These are phyloP conservation scores for Isurus oxyrinchus DNA, from an alignment of 2,113 vertebrate genomes.

Conservation along the genomic window DNA sequence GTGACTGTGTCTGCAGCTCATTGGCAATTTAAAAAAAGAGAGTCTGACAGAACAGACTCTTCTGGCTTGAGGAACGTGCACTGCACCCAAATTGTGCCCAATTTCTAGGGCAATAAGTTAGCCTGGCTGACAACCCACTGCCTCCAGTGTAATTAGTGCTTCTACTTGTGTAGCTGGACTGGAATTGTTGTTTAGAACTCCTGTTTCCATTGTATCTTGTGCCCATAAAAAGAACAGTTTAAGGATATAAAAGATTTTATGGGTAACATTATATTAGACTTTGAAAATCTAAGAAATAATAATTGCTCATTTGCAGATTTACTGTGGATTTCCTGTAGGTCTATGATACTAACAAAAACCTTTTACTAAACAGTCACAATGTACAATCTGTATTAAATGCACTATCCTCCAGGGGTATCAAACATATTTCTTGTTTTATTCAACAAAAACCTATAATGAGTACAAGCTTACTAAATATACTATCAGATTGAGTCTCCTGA, in stretches of 20 bases:
- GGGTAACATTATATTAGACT: neutral
- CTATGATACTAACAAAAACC: neutral
- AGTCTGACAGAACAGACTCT: neutral
- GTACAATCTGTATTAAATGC: neutral
- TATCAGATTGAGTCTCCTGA: neutral
- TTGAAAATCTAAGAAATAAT: neutral
- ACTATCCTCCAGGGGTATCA: neutral
- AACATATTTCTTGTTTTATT: neutral
- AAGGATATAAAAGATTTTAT: neutral
- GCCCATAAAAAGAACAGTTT: neutral
- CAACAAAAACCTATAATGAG: neutral
- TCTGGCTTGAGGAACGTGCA: neutral
- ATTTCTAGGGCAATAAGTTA: neutral
- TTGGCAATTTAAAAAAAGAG: neutral
- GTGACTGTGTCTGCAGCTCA: neutral
- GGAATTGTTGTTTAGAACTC: neutral
- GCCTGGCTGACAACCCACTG: neutral
- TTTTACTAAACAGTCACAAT: neutral
- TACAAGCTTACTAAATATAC: neutral
- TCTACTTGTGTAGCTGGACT: neutral
- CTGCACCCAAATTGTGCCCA: neutral
- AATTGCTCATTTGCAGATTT: slow-evolving; percentile 9
- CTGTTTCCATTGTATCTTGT: neutral
- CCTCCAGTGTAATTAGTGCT: neutral
- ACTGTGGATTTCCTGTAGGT: neutral